These are phyloP conservation scores for Clarias platycephalus DNA, from an alignment of 2,797 vertebrate genomes.

Conservation along the genomic window DNA sequence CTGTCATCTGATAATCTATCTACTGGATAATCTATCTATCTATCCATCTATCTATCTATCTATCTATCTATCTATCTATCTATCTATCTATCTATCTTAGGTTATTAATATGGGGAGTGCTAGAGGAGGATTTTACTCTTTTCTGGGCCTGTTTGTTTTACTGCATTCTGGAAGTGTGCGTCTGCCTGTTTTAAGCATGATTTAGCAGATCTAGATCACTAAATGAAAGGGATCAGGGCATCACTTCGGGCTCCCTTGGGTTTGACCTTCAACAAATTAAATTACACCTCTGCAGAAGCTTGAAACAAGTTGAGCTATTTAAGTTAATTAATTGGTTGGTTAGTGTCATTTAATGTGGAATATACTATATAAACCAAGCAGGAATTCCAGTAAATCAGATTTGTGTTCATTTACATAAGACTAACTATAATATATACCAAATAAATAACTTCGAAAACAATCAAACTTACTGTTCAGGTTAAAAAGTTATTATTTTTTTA, in stretches of 20 bases:
- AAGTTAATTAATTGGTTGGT: neutral
- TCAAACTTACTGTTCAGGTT: neutral
- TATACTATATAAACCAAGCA: neutral
- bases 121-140: neutral
- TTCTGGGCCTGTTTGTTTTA: neutral
- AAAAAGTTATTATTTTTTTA: neutral
- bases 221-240: neutral
- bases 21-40: neutral
- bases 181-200: neutral
- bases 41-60: neutral
- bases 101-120: neutral
- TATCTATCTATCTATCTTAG: too few relatives aligned
- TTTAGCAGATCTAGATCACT: conserved; percentile 5
- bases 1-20: neutral
- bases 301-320: neutral
- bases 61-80: neutral
- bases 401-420: neutral
- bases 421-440: neutral
- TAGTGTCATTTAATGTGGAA: neutral
- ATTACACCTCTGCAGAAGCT: neutral
- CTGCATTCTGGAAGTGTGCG: neutral
- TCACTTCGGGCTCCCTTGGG: neutral
- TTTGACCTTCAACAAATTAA: neutral
- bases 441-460: too few relatives aligned
- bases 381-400: neutral